Base-by-base conservation (phyloP, 2,113 vertebrate species). In the Lepisosteus oculatus region DNA sequence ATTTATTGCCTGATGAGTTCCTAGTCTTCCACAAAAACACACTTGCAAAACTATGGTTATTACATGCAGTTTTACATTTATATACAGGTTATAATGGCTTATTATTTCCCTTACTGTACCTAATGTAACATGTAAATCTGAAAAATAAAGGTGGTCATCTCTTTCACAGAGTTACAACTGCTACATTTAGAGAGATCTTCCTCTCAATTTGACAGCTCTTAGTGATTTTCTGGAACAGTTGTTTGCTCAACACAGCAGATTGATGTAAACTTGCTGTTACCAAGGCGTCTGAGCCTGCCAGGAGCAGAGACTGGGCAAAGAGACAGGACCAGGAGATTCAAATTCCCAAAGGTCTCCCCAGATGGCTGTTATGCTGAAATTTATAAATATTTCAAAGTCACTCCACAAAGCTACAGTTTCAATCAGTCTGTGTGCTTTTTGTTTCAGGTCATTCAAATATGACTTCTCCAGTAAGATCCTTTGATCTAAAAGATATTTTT, bases 371-470 rank as follows among this genome's bases (percentile, higher is more conserved):
- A 82, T 80, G 74, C 81, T 84, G 74, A 71, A 73, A 87, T 81
- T 85, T 83, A 89, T 88, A 85, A 90, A 88, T 88, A 89, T 90
- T 89, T 89, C 84, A 89, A 84, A 87, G 83, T 81, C 83, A 85
- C 76, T 86, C 79, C 78, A 72, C 76, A 77, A 72, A 82, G 81
- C 84, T 85, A 76, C 80, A 72, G 76, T 86, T 12, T 6, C 47
- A 68, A 62, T 68, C 62, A 43, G 17, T 63, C 55, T 63, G 47
- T 47, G 9, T 15, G 45, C 29, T 68, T 45, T 41, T 56, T 51
- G 43, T 68, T 61, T 61, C 66, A 64, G 67, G 44, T 4, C 59
- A 44, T 54, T 69, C 59, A 57, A 51, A 68, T 43, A 45, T 73
- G 45, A 55, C 66, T 63, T 43, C 7, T 71, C 29, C 65, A 61